phyloP scores from a whole-genome alignment of 2,797 vertebrate genomes.

The Fringilla coelebs region DNA sequence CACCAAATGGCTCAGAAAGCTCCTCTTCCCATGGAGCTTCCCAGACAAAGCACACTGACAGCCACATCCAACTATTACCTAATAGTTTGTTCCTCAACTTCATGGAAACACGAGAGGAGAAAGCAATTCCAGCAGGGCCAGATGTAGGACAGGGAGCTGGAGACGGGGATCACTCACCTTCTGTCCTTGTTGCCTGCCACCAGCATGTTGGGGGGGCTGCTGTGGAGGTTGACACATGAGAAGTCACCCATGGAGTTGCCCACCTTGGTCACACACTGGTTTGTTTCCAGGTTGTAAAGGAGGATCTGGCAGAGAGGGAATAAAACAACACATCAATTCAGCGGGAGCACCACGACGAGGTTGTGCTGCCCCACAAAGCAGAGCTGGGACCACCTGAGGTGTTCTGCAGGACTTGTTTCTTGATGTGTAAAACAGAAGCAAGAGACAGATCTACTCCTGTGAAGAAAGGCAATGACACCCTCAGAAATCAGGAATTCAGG shows the following conservation, averaged over 20 bases:
- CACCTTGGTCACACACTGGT: slow-evolving; percentile 79
- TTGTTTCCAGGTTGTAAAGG: slow-evolving; percentile 87
- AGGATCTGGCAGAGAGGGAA: slow-evolving; percentile 81
- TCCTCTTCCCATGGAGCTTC: slow-evolving; percentile 55
- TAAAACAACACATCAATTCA: background rate
- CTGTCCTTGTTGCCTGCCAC: slow-evolving; percentile 94
- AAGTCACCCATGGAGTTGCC: slow-evolving; percentile 89
- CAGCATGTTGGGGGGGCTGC: slow-evolving; percentile 85
- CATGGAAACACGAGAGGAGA: background rate
- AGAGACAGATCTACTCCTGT: background rate
- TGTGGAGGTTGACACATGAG: slow-evolving; percentile 87
- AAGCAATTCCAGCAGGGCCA: background rate
- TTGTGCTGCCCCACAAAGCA: background rate
- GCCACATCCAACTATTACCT: slow-evolving; percentile 68
- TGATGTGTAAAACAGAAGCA: background rate
- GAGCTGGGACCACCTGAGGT: background rate
- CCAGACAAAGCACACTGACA: slow-evolving; percentile 37
- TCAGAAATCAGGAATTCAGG: background rate
- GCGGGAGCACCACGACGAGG: accelerated
- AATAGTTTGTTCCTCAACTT: slow-evolving; percentile 48
- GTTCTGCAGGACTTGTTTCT: background rate
- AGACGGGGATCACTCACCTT: slow-evolving; percentile 74
- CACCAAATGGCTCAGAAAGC: slow-evolving; percentile 73
- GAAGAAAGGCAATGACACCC: background rate
- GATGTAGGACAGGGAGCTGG: background rate